Percentiles rank a stretch among this genome's conserved stretches.
Conservation (phyloP, 2,113 vertebrate species). For the Cynoglossus semilaevis region DNA sequence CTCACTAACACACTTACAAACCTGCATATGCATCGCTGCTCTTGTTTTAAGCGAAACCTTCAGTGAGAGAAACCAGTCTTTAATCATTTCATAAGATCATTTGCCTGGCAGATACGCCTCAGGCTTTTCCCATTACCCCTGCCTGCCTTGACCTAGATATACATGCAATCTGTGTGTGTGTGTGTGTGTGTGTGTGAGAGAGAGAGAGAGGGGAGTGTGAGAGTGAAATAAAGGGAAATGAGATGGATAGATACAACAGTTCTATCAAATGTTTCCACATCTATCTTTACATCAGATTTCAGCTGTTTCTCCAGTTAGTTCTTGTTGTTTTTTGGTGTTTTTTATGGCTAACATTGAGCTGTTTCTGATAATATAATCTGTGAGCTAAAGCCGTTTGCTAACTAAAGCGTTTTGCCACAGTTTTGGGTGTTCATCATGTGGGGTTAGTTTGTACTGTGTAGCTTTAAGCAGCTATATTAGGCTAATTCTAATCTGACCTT, state of each 20-base stretch:
- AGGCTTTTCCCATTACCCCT: slow-evolving; percentile 72
- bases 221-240: slow-evolving; percentile 14
- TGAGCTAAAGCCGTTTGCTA: too few relatives aligned
- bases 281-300: too few relatives aligned
- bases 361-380: too few relatives aligned
- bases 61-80: slow-evolving; percentile 59
- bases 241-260: slow-evolving; percentile 40
- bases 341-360: too few relatives aligned
- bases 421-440: too few relatives aligned
- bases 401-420: too few relatives aligned
- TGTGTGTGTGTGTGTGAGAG: slow-evolving; percentile 26
- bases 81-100: slow-evolving; percentile 74
- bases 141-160: slow-evolving; percentile 70
- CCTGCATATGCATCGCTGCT: slow-evolving; percentile 43
- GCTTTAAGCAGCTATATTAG: too few relatives aligned
- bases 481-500: too few relatives aligned
- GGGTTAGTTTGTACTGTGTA: too few relatives aligned
- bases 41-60: slow-evolving; percentile 47
- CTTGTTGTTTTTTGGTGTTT: too few relatives aligned
- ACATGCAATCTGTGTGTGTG: slow-evolving; percentile 30
- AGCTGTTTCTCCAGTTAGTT: too few relatives aligned
- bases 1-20: slow-evolving; percentile 24
- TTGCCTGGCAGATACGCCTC: slow-evolving; percentile 73
- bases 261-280: too few relatives aligned
- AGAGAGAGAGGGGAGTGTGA: not conserved